A percentile compares a stretch with the other conserved stretches of the same genome.
phyloP scores from a whole-genome alignment of 2,888 invertebrate species.

The Eilema caniola region DNA sequence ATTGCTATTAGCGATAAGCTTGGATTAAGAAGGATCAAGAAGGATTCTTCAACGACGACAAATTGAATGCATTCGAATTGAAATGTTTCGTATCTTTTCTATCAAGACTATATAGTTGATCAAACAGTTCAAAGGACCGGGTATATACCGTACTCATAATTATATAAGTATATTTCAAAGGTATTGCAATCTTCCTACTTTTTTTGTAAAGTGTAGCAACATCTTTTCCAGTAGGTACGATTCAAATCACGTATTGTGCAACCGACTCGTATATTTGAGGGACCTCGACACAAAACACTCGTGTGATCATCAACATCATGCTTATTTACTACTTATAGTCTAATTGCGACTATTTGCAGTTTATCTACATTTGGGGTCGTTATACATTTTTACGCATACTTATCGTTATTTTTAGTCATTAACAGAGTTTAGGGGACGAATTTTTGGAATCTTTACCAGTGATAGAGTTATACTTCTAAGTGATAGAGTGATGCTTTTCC shows the following conservation, averaged over 20 bases:
- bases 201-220: slow-evolving; percentile 1
- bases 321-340: slow-evolving; percentile 22
- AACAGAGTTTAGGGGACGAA: background rate
- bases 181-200: background rate
- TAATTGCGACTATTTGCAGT: background rate
- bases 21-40: no score
- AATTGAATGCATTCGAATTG: no score
- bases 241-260: slow-evolving; percentile 43
- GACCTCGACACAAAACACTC: slow-evolving; percentile 43
- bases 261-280: slow-evolving; percentile 43
- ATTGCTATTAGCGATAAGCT: no score
- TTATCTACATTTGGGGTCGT: background rate
- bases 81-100: background rate
- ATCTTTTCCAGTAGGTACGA: slow-evolving; percentile 10
- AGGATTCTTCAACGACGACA: no score
- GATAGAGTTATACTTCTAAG: background rate
- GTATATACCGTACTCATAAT: background rate
- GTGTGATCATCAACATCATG: slow-evolving; percentile 32
- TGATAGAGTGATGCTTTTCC: background rate
- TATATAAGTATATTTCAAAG: background rate
- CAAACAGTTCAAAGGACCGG: background rate
- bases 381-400: slow-evolving; percentile 4
- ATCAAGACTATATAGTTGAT: background rate
- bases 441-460: background rate
- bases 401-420: background rate